A percentile compares a stretch with the other conserved stretches of the same genome.
Evolutionary conservation across 2,888 invertebrate genomes (phyloP).

Genomic region (Netelia fuscicornis): DNA sequence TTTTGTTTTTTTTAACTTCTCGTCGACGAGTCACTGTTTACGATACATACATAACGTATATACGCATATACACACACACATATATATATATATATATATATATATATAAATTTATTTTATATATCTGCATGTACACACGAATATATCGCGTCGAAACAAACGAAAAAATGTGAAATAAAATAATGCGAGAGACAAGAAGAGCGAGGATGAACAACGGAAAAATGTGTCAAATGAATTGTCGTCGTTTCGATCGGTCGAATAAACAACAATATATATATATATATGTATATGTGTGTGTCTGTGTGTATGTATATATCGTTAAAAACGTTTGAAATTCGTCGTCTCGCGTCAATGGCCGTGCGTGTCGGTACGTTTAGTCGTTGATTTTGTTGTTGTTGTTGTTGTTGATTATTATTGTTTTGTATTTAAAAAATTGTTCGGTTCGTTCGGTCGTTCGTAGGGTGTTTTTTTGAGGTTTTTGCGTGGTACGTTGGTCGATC

Average conservation of each 20-base stretch:
- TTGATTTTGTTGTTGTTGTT: constrained; percentile 19
- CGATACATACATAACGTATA: constrained; percentile 2
- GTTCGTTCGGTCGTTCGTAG: constrained; percentile 30
- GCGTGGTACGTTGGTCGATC: constrained; percentile 64
- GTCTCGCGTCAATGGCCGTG: neutral
- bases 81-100: neutral
- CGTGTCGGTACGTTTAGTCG: neutral
- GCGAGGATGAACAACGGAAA: too few relatives aligned
- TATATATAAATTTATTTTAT: neutral
- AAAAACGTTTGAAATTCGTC: constrained; percentile 37
- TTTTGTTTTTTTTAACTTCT: constrained; percentile 16
- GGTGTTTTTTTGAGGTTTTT: constrained; percentile 23
- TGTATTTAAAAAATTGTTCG: neutral
- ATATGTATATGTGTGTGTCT: too few relatives aligned
- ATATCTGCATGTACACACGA: neutral
- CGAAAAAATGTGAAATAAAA: neutral
- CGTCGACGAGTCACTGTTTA: constrained; percentile 31
- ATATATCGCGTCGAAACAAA: constrained; percentile 1
- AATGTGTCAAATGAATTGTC: too few relatives aligned
- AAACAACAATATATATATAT: too few relatives aligned
- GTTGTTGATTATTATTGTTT: constrained; percentile 30
- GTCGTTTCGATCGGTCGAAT: too few relatives aligned
- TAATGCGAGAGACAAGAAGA: neutral
- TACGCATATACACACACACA: constrained; percentile 7
- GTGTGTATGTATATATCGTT: too few relatives aligned